phyloP scores from a whole-genome alignment of 2,113 vertebrate species.

The Cepphus grylle region DNA sequence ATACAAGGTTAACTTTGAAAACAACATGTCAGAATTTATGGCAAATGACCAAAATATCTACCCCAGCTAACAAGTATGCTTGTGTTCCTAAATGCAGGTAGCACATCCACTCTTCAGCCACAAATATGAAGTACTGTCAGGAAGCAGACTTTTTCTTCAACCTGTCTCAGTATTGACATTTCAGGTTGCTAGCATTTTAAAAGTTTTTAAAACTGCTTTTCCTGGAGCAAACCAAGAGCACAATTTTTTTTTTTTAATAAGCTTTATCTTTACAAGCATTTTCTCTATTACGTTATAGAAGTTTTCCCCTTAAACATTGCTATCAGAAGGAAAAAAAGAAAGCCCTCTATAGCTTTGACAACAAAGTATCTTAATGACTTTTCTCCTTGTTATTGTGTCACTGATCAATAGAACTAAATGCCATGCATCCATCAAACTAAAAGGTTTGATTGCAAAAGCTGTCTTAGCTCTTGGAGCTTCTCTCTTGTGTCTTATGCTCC shows the following conservation, averaged over 20 bases:
- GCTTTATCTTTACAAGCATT: neutral
- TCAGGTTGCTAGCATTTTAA: neutral
- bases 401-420: slow-evolving; percentile 86
- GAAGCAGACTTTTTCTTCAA: neutral
- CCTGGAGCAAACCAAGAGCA: neutral
- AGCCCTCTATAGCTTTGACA: slow-evolving; percentile 71
- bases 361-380: slow-evolving; percentile 74
- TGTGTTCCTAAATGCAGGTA: neutral
- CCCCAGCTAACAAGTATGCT: neutral
- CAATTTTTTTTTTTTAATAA: neutral
- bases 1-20: neutral
- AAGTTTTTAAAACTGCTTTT: neutral
- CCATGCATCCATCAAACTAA: slow-evolving; percentile 74
- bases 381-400: slow-evolving; percentile 71
- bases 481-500: slow-evolving; percentile 55
- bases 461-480: slow-evolving; percentile 59
- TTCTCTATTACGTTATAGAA: neutral
- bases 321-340: slow-evolving; percentile 35
- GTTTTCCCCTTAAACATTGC: neutral
- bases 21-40: neutral
- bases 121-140: neutral
- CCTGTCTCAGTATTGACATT: neutral
- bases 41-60: neutral
- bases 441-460: slow-evolving; percentile 57
- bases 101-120: neutral